phyloP scores from a whole-genome alignment of 2,888 invertebrate genomes.

The Ichneumoninae sp. region DNA sequence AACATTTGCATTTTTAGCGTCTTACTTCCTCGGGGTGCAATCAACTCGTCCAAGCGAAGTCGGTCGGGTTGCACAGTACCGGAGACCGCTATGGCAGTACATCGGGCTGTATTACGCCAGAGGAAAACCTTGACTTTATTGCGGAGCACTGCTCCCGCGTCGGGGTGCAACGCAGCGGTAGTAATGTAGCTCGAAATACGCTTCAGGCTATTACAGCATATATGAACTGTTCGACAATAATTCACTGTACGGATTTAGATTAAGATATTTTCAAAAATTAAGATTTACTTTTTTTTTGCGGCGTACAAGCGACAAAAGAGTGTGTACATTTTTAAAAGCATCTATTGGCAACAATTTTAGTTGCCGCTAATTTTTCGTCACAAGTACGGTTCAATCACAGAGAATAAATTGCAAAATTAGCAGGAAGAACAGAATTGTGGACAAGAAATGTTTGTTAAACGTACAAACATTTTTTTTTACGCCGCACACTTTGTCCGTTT shows the following conservation, averaged over 20 bases:
- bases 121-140: conserved; percentile 80
- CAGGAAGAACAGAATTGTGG: background rate
- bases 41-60: conserved; percentile 68
- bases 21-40: conserved; percentile 68
- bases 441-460: background rate
- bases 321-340: background rate
- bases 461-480: background rate
- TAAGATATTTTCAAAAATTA: background rate
- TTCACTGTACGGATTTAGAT: background rate
- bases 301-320: background rate
- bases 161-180: conserved; percentile 8
- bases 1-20: background rate
- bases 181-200: conserved; percentile 11
- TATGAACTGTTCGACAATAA: background rate
- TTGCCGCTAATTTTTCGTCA: no score
- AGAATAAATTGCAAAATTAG: background rate
- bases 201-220: background rate
- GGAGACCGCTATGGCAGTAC: conserved; percentile 58
- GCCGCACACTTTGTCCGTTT: background rate
- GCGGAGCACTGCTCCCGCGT: conserved; percentile 63
- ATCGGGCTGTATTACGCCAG: conserved; percentile 74
- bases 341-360: no score
- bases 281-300: conserved; percentile 4
- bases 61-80: conserved; percentile 44
- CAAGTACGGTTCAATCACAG: background rate